phyloP scores from a whole-genome alignment of 2,797 vertebrate genomes.

The Allobates femoralis region DNA sequence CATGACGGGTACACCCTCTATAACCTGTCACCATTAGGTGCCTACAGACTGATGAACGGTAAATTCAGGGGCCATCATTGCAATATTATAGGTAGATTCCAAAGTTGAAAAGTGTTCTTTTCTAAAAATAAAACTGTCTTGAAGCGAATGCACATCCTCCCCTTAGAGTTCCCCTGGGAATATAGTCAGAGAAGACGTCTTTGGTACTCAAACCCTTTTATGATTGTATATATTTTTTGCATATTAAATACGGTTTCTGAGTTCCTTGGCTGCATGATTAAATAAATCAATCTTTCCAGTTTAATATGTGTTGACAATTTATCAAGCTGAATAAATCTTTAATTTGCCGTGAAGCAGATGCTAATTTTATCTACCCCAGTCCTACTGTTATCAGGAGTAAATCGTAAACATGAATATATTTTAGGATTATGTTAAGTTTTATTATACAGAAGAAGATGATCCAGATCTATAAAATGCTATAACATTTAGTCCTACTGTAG shows the following conservation, averaged over 20 bases:
- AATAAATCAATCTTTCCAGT: conserved; percentile 31
- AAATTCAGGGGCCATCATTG: background rate
- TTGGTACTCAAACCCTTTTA: background rate
- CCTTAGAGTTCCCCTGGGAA: background rate
- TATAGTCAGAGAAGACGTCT: background rate
- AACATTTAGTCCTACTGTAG: too few relatives aligned
- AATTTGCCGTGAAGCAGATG: conserved; percentile 33
- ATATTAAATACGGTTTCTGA: background rate
- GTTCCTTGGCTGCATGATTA: conserved; percentile 5
- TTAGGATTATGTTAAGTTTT: background rate
- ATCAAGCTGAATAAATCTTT: conserved; percentile 38
- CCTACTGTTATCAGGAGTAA: background rate
- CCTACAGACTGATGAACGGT: too few relatives aligned
- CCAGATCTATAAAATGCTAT: background rate
- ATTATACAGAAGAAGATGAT: background rate
- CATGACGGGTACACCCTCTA: too few relatives aligned
- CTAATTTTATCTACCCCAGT: conserved; percentile 25
- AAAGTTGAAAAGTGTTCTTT: background rate
- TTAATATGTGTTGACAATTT: conserved; percentile 49
- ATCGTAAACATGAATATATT: background rate
- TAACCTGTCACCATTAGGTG: too few relatives aligned
- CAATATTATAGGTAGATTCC: background rate
- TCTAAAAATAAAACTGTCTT: background rate
- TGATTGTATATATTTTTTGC: background rate
- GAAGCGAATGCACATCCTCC: background rate